A percentile compares a stretch with the other conserved stretches of the same genome.
These are phyloP conservation scores for Willisornis vidua DNA, from an alignment of 2,113 vertebrate species.

Conservation along the genomic window DNA sequence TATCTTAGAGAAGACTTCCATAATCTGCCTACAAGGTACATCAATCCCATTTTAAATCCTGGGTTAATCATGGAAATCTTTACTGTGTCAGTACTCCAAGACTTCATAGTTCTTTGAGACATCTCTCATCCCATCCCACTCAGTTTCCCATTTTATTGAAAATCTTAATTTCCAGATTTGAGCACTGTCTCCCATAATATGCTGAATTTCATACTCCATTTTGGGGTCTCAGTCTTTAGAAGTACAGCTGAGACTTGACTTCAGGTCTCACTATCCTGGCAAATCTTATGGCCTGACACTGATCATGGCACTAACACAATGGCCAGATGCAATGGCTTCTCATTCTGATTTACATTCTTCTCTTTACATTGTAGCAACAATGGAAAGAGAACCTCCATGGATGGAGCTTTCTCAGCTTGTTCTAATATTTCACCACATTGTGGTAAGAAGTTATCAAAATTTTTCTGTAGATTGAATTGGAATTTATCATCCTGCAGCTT, in stretches of 20 bases:
- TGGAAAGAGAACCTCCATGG: neutral
- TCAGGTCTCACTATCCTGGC: neutral
- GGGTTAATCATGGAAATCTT: neutral
- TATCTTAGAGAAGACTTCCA: neutral
- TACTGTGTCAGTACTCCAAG: neutral
- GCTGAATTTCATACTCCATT: neutral
- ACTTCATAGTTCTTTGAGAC: neutral
- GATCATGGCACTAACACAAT: neutral
- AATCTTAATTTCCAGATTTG: neutral
- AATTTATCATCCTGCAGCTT: neutral
- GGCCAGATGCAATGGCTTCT: neutral
- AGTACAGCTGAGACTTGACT: neutral
- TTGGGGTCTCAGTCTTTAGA: neutral
- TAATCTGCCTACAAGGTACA: too few species aligned
- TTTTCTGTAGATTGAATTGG: neutral
- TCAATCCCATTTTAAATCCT: neutral
- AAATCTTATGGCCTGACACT: neutral
- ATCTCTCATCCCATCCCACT: neutral
- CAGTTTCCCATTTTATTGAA: neutral
- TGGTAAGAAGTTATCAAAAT: neutral
- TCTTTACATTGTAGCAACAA: neutral
- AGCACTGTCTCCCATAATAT: neutral
- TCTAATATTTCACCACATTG: neutral
- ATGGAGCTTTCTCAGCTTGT: neutral
- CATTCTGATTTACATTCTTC: neutral